Evolutionary conservation across 2,888 invertebrate genomes (phyloP).

Genomic region (Campoplex capitator): DNA sequence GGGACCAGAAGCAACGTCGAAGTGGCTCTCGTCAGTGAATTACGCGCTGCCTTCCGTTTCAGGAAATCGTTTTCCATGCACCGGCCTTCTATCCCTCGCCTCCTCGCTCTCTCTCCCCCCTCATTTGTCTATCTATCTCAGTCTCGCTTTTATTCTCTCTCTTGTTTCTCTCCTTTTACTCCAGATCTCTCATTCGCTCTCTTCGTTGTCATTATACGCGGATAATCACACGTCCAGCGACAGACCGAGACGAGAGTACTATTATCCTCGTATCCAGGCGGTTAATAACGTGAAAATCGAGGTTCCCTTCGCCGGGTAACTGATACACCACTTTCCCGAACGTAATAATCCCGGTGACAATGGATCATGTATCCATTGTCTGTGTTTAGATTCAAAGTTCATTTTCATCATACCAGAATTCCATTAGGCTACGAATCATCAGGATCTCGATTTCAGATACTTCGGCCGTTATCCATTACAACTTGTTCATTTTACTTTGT

Average conservation of each 20-base stretch:
- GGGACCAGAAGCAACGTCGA: slow-evolving; percentile 60
- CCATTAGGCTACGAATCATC: slow-evolving; percentile 8
- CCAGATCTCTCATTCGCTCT: slow-evolving; percentile 6
- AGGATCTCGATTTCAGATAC: neutral
- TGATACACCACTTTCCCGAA: slow-evolving; percentile 21
- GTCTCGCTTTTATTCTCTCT: slow-evolving; percentile 14
- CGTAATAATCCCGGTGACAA: slow-evolving; percentile 44
- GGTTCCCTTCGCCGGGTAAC: neutral
- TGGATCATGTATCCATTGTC: slow-evolving; percentile 36
- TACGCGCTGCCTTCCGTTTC: slow-evolving; percentile 75
- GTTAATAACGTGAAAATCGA: slow-evolving; percentile 55
- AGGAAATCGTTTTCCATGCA: slow-evolving; percentile 67
- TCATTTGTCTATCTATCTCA: slow-evolving; percentile 14
- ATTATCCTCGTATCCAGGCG: slow-evolving; percentile 53
- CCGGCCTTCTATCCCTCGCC: slow-evolving; percentile 50
- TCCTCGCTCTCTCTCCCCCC: slow-evolving; percentile 17
- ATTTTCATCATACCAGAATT: slow-evolving; percentile 15
- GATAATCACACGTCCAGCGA: slow-evolving; percentile 53
- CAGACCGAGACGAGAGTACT: slow-evolving; percentile 53
- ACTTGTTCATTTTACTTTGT: neutral
- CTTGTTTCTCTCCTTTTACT: slow-evolving; percentile 35
- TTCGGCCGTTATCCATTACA: neutral
- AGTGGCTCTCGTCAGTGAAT: slow-evolving; percentile 77
- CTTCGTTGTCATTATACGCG: slow-evolving; percentile 37
- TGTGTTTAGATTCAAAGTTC: neutral